Evolutionary conservation across 2,113 vertebrate species (phyloP), one percentile per base, ranked within the genome.

Genomic region (Etia nguti): DNA sequence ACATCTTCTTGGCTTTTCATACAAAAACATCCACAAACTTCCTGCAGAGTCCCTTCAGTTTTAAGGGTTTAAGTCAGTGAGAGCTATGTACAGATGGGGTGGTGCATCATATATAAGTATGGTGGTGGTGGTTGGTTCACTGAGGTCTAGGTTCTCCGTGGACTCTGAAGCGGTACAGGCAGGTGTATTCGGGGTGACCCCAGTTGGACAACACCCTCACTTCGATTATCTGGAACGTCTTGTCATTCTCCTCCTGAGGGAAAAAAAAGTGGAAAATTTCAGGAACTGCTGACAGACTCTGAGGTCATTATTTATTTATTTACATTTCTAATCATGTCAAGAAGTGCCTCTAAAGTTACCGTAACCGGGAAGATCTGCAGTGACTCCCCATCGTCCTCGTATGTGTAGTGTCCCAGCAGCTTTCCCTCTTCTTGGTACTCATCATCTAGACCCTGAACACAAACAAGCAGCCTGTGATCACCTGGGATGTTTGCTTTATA

Each of bases 101-200:
- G 86, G 83, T 84, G 90, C 91, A 88, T 91, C 31, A 15, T 70
- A 55, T 82, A 57, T 43, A 82, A 86, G 80, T 1, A 8, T 46
- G 41, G 56, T 24, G 15, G 62, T 46, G 46, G 54, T 22, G 59
- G 43, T 54, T 48, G 55, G 75, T 83, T 96, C 91, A 95, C 82
- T 94, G 89, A 81, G 87, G 73, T 43, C 82, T 89, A 9, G 95
- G 95, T 55, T 94, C 93, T 88, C 96, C 96, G 0, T 97, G 98
- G 26, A 98, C 98, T 93, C 98, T 85, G 96, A 99, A 98, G 70
- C 98, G 98, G 88, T 99, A 99, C 2, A 99, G 96, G 93, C 98
- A 99, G 0, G 98, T 99, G 43, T 99, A 99, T 29, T 98, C 98
- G 1, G 96, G 94, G 1, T 99, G 97, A 60, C 98, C 98, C 98